Evolutionary conservation across 2,113 vertebrate species (phyloP).

Genomic region (Picathartes gymnocephalus): DNA sequence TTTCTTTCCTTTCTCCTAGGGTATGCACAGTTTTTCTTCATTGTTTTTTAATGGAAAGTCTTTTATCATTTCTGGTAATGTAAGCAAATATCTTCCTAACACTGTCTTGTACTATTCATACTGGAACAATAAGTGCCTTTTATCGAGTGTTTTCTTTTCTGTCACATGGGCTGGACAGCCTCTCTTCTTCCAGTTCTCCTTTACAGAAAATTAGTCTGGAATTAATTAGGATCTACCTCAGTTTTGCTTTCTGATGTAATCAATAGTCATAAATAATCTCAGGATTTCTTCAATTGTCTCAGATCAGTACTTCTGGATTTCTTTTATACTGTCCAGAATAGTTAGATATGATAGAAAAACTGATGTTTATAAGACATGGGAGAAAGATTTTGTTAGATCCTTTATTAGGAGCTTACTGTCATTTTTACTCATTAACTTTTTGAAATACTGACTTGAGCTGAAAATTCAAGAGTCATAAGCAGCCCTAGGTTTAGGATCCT

Average conservation of each 20-base stretch:
- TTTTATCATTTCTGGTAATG: conserved; percentile 65
- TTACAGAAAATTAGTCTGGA: neutral
- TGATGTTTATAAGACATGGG: neutral
- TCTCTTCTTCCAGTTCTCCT: neutral
- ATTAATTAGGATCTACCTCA: neutral
- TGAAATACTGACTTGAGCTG: neutral
- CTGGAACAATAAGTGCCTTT: neutral
- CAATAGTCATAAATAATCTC: neutral
- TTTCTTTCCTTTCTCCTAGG: conserved; percentile 70
- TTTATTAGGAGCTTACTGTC: neutral
- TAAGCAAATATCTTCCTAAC: conserved; percentile 48
- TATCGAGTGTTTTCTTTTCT: neutral
- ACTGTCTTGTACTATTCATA: conserved; percentile 9
- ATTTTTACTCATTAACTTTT: neutral
- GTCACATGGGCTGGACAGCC: neutral
- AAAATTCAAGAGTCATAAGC: neutral
- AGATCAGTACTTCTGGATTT: neutral
- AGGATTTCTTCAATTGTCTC: neutral
- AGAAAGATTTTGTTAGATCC: neutral
- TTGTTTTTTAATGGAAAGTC: conserved; percentile 67
- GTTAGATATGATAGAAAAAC: neutral
- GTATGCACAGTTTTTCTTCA: conserved; percentile 64
- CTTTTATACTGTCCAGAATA: neutral
- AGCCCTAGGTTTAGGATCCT: neutral
- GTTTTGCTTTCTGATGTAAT: neutral